Evolutionary conservation across 2,888 invertebrate genomes (phyloP), one percentile per base, ranked within the genome.

Genomic region (Macropis europaea): DNA sequence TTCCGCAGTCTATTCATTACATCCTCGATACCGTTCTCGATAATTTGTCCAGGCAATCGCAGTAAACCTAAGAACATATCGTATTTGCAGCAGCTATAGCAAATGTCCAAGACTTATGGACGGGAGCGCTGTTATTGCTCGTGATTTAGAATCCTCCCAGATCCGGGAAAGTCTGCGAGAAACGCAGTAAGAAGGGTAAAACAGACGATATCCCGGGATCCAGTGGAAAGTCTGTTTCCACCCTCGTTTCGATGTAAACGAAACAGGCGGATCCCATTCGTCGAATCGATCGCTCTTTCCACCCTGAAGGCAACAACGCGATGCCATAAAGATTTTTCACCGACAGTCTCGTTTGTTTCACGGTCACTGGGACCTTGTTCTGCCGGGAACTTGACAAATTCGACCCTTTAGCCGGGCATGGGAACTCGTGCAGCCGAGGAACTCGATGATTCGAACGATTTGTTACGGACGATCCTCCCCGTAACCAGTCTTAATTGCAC

Each of bases 171-270:
- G 15, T 30, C 24, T 26, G 34, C 11, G 34, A 17, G 28, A 24
- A 50, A 56, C 36, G 48, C 40, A 26, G 24, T 13, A 34, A 19
- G 24, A 24, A 40, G 22, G 53, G 40, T 42, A 30, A 45, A 28
- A 53, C 36, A 48, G 50, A 43, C 59, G 71, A 66, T 66, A 72
- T 53, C 36, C 56, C 9, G 36, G 17, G 13, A 61, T 57, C 53
- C 34, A 17, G 13, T 11, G 34, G 50, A 52, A 42, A 22, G 50
- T 22, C 36, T 42, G 54, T 47, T 68, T 66, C 63, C 53, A 74
- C 60, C 68, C 74, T 73, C 50, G 59, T 63, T 28, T 28, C 68
- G 50, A 60, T 68, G 63, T 68, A 68, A 74, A 73, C 74, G 67
- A 68, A 73, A 74, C 74, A 61, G 30, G 47, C 59, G 40, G 42